Conservation (phyloP, 92 coral and sea anemone genomes). For the Galaxea fascicularis region DNA sequence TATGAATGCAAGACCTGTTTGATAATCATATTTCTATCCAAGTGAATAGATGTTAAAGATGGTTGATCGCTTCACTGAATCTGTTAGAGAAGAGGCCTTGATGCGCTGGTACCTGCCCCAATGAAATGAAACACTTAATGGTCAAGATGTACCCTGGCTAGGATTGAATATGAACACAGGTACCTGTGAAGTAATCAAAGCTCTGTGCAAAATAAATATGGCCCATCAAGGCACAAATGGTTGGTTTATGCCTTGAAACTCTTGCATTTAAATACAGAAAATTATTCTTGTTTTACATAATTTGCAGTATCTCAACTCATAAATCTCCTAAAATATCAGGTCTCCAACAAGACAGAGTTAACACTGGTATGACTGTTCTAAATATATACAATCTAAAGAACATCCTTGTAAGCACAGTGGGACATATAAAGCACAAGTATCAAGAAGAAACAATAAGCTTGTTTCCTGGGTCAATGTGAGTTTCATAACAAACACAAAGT, state of each 20-base stretch:
- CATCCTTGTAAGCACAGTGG: constrained; percentile 21
- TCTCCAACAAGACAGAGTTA: background rate
- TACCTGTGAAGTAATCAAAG: constrained; percentile 42
- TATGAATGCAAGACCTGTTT: constrained; percentile 35
- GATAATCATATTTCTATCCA: constrained; percentile 10
- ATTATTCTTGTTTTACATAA: background rate
- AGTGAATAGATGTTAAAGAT: constrained; percentile 5
- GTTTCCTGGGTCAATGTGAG: constrained; percentile 17
- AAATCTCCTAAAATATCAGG: background rate
- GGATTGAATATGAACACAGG: constrained; percentile 9
- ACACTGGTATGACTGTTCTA: background rate
- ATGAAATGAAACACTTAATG: constrained; percentile 12
- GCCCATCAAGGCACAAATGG: background rate
- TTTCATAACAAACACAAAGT: constrained; percentile 12
- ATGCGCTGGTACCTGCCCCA: constrained; percentile 16
- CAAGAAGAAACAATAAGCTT: constrained; percentile 13
- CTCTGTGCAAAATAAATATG: constrained; percentile 23
- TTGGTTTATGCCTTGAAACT: background rate
- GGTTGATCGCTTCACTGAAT: background rate
- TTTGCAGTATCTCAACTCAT: too few species aligned
- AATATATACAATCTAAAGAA: background rate
- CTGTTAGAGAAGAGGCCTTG: background rate
- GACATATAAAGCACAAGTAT: background rate
- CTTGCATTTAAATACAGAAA: constrained; percentile 1
- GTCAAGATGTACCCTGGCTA: background rate